Evolutionary conservation across 1,140 invertebrate genomes (phyloP), one percentile per base, ranked within the genome.

Genomic region (Apocrypta bakeri): DNA sequence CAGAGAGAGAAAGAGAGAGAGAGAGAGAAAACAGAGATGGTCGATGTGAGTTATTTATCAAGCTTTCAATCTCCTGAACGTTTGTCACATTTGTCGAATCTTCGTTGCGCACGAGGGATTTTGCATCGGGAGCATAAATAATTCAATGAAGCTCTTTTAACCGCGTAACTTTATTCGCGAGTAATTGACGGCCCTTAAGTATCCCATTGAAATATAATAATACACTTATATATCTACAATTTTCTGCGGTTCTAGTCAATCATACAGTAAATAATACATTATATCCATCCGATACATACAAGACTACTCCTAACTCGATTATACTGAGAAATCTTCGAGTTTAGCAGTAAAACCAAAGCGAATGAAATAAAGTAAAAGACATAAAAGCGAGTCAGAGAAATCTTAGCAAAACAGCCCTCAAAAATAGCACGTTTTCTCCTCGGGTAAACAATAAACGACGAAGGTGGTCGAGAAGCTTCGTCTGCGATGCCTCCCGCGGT

Each of bases 1-100:
- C n/a, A n/a, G n/a, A n/a, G n/a, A 37, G 33, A 37, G 33, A 2
- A 9, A 37, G 33, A 37, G 33, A 37, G 33, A 37, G 33, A 37
- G 56, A 66, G 63, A 66, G 63, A 24, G 24, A 27, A 9, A 24
- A 64, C 42, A 33, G 37, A 79, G 25, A 25, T 31, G 25, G 24
- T 63, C 12, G 29, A 61, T 48, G 31, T 40, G 69, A 74, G 69
- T 74, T 74, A 81, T 81, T 81, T 81, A 81, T 81, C 71, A 56
- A 74, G 48, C 69, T 63, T 72, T 72, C 79, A 33, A 64, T 81
- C 79, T 61, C 48, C 9, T 48, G 56, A 0, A n/a, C 31, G 27
- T 12, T n/a, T 42, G 79, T 42, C 71, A 80, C 42, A 56, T 74
- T 81, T 81, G 68, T 73, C 29, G 56, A 80, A 80, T 72, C 42